phyloP scores from a whole-genome alignment of 2,113 vertebrate genomes.

The Dryoscopus gambensis region DNA sequence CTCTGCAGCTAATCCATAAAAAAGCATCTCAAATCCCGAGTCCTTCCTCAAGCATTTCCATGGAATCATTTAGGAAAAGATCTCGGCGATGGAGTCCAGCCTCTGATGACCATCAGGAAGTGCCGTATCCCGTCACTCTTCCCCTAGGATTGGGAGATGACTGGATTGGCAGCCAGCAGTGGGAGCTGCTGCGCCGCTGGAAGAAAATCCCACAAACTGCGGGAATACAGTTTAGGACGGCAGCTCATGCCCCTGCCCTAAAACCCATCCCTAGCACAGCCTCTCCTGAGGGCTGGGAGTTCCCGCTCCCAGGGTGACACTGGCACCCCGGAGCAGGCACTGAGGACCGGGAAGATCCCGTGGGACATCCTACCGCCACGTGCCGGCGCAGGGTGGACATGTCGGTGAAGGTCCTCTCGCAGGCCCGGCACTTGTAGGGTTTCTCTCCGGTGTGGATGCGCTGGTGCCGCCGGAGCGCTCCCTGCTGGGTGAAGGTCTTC shows the following conservation, averaged over 20 bases:
- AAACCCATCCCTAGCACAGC: background rate
- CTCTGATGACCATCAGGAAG: rapidly evolving
- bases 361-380: slow-evolving; percentile 2
- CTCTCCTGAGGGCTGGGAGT: rapidly evolving
- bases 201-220: rapidly evolving
- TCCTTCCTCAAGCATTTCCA: rapidly evolving
- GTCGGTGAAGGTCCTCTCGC: slow-evolving; percentile 63
- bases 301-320: rapidly evolving
- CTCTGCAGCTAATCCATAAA: background rate
- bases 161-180: background rate
- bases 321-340: background rate
- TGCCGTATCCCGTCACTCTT: rapidly evolving
- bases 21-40: background rate
- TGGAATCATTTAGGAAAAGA: no score
- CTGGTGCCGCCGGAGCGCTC: slow-evolving; percentile 67
- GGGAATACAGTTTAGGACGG: background rate
- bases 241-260: rapidly evolving
- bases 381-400: slow-evolving; percentile 68
- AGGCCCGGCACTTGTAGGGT: slow-evolving; percentile 66
- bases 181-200: background rate
- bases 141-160: background rate
- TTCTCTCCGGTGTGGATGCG: slow-evolving; percentile 68
- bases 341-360: rapidly evolving
- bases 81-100: rapidly evolving
- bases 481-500: slow-evolving; percentile 68